Base-by-base conservation (phyloP, 2,113 vertebrate species). In the Corynorhinus townsendii region DNA sequence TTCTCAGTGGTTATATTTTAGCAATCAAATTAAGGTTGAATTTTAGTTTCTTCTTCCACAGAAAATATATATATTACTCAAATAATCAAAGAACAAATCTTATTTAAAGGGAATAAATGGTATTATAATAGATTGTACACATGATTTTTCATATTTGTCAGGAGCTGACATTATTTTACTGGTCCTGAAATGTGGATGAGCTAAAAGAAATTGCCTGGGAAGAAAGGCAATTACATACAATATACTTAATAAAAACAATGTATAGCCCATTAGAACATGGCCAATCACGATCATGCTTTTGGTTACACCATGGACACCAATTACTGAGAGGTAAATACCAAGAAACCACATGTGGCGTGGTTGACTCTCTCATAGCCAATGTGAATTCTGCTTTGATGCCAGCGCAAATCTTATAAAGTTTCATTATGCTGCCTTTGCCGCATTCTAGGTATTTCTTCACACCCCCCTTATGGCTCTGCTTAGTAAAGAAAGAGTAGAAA, bases 401-500 rank as follows among this genome's bases (percentile, higher is more conserved):
- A 86, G 40, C 47, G 76, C 2, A 40, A 66, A 73, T n/a, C 54
- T 76, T 56, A 35, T n/a, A 76, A 84, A 9, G 11, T 64, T 87
- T 35, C n/a, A 80, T 72, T 86, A 85, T 64, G 2, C 40, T 83
- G 71, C 16, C 22, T 89, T 90, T 92, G 83, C 64, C 68, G 92
- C 5, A 19, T 88, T 82, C 20, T 73, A 90, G 40, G 28, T 86
- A 84, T 81, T 82, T 89, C 35, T 75, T 91, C 59, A 62, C 56
- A 59, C 11, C 76, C 71, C 9, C 3, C 9, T 82, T 26, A 26
- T 83, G 71, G n/a, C 26, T 91, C 26, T 75, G 1, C 33, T 90
- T 94, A 28, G 45, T 22, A 95, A 89, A 79, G 20, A 90, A 94
- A 86, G 40, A 66, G 38, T 35, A 92, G 69, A 86, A 89, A 93